These are phyloP conservation scores for Atlantisia rogersi DNA, from an alignment of 2,113 vertebrate species.

Conservation along the genomic window DNA sequence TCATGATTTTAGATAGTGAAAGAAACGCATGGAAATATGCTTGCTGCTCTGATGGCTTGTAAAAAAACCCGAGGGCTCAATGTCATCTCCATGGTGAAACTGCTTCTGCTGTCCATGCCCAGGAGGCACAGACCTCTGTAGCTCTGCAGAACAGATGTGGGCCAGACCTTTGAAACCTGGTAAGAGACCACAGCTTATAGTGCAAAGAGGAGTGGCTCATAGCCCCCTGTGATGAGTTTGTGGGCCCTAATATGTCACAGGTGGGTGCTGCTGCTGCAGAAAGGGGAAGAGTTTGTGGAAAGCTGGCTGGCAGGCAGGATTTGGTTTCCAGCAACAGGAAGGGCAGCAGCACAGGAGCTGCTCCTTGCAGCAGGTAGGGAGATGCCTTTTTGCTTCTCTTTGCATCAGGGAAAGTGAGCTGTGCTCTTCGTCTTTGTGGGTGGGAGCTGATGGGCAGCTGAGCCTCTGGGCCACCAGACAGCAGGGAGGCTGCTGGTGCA, in stretches of 20 bases:
- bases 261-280: not conserved
- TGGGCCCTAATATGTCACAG: no score
- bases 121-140: not conserved
- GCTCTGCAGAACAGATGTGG: not conserved
- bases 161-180: not conserved
- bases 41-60: not conserved
- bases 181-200: not conserved
- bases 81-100: not conserved
- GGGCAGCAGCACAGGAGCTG: not conserved
- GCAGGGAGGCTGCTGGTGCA: not conserved
- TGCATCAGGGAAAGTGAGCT: not conserved
- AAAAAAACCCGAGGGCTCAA: not conserved
- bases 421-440: not conserved
- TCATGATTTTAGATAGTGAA: not conserved
- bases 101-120: not conserved
- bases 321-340: not conserved
- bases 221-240: not conserved
- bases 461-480: rapidly evolving
- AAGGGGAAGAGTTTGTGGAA: not conserved
- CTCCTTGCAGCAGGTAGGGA: not conserved
- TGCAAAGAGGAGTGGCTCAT: not conserved
- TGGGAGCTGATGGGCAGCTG: not conserved
- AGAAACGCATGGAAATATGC: not conserved
- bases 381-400: not conserved
- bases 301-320: not conserved